A percentile compares a stretch with the other conserved stretches of the same genome.
phyloP scores from a whole-genome alignment of 1,140 invertebrate species.

The Rhyzopertha dominica region DNA sequence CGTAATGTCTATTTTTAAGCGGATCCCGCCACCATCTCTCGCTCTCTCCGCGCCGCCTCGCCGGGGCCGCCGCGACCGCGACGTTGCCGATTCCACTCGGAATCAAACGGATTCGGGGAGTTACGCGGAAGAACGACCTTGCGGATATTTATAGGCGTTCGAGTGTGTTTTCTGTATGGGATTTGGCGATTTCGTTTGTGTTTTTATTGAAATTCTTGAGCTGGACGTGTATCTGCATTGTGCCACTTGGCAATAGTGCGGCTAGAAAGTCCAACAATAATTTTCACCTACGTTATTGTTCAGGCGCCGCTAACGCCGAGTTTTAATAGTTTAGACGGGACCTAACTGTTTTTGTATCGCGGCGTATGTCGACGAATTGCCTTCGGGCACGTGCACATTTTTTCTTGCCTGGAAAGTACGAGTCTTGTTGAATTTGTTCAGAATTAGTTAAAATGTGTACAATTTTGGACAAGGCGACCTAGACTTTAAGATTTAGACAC shows the following conservation, averaged over 20 bases:
- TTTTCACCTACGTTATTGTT: no score
- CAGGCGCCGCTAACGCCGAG: no score
- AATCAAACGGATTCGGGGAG: neutral
- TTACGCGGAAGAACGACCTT: neutral
- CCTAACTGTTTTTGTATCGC: no score
- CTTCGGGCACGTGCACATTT: no score
- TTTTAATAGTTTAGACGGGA: no score
- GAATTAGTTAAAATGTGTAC: no score
- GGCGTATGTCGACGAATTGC: no score
- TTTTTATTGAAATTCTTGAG: neutral
- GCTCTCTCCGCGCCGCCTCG: constrained; percentile 5
- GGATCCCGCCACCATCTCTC: constrained; percentile 5
- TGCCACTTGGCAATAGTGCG: neutral
- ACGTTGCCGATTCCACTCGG: constrained; percentile 2
- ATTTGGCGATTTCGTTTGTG: neutral
- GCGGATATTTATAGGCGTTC: neutral
- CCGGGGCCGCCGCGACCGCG: constrained; percentile 6
- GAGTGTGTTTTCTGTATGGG: neutral
- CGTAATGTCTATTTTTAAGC: constrained; percentile 21
- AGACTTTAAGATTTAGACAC: no score
- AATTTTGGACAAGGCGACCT: no score
- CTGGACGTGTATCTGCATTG: neutral
- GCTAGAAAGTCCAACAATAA: no score
- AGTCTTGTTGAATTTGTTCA: no score
- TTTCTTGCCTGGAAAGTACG: no score